These are phyloP conservation scores for Xestia xanthographa DNA, from an alignment of 2,888 invertebrate genomes.

Conservation along the genomic window DNA sequence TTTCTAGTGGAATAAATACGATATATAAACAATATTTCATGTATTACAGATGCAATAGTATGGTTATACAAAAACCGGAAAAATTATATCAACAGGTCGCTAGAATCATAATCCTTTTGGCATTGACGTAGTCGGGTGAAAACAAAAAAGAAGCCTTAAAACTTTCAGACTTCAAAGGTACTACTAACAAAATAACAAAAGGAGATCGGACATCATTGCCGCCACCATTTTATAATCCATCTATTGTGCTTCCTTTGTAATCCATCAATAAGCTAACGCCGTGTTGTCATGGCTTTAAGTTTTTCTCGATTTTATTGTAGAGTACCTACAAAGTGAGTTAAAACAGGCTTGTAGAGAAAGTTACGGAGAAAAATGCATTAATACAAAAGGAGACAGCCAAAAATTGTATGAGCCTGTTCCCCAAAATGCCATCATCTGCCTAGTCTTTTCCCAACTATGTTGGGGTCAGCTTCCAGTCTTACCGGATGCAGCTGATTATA, in stretches of 20 bases:
- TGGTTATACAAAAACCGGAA: no score
- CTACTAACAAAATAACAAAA: slow-evolving; percentile 12
- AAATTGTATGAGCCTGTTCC: no score
- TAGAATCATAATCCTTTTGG: neutral
- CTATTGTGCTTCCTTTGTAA: slow-evolving; percentile 36
- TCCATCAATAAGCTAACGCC: slow-evolving; percentile 18
- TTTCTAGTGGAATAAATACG: no score
- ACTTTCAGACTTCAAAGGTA: neutral
- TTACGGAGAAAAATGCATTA: no score
- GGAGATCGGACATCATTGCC: neutral
- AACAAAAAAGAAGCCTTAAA: neutral
- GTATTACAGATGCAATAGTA: no score
- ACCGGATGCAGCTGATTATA: no score
- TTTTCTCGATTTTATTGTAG: neutral
- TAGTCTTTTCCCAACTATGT: no score
- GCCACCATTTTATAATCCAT: slow-evolving; percentile 34
- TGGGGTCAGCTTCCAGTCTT: no score
- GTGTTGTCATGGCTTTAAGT: neutral
- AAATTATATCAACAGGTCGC: neutral
- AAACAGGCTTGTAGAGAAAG: no score
- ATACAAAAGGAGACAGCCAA: no score
- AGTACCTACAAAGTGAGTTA: neutral
- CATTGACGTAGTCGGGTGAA: neutral
- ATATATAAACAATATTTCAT: no score
- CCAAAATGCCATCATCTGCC: no score